Evolutionary conservation across 1,140 invertebrate species (phyloP).

Genomic region (Steinernema feltiae): DNA sequence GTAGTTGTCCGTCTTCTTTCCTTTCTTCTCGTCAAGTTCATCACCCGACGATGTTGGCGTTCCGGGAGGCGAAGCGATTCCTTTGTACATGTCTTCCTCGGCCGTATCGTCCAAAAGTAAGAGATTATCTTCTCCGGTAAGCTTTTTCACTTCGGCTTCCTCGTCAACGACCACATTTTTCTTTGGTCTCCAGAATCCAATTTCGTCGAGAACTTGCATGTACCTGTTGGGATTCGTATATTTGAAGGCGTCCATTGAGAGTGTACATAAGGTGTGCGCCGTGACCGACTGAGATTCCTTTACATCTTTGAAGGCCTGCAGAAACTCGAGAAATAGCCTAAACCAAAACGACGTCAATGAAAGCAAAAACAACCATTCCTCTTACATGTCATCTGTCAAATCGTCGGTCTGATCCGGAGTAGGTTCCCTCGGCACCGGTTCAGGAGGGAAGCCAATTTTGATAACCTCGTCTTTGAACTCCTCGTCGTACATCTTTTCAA

Average conservation of each 20-base stretch:
- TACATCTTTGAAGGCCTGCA: not conserved
- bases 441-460: not conserved
- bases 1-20: not conserved
- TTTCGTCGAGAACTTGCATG: not conserved
- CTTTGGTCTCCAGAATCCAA: slow-evolving; percentile 2
- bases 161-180: not conserved
- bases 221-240: not conserved
- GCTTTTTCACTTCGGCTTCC: not conserved
- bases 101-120: not conserved
- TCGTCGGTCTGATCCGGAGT: not conserved
- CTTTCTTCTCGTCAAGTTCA: not conserved
- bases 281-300: not conserved
- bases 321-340: not conserved
- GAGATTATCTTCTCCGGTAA: not conserved
- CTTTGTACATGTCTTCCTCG: slow-evolving; percentile 10
- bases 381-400: not conserved
- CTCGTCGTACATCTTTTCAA: slow-evolving; percentile 3
- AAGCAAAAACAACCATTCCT: not conserved
- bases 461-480: not conserved
- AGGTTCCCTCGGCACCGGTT: not conserved
- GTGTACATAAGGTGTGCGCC: not conserved
- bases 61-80: not conserved
- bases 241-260: not conserved
- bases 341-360: not conserved
- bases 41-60: not conserved